Evolutionary conservation across 2,113 vertebrate genomes (phyloP), one percentile per base, ranked within the genome.

Genomic region (Herpailurus yagouaroundi): DNA sequence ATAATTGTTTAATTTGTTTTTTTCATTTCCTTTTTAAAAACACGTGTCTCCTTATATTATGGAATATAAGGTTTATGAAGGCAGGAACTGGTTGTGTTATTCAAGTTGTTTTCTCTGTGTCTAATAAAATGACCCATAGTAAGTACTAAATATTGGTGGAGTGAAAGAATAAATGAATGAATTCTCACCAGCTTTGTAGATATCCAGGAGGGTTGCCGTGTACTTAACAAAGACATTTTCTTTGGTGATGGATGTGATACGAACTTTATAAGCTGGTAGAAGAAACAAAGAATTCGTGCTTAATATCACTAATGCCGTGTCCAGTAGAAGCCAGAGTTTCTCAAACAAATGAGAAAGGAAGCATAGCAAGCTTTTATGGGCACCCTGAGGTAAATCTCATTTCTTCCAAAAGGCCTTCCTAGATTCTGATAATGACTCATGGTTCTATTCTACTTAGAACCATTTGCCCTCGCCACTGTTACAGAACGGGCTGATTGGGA

Each of bases 191-290:
- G 98, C 99, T 98, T 99, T 99, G 55, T 99, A 99, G 80, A 99
- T 90, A 66, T 99, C 98, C n/a, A 98, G 88, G 5, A 99, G 98
- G 41, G 52, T 93, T 84, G 99, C 99, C 25, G 97, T 98, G 97
- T 99, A 99, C 91, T 98, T 99, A 80, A 99, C 95, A 97, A 99
- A 99, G 98, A 98, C 98, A 68, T 99, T 99, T 80, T 99, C 99
- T 97, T 99, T 98, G 5, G 86, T 97, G 14, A 97, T 95, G 10
- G 99, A 99, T 38, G 90, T 97, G 89, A 99, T 98, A 4, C 21
- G 97, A 89, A 99, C 99, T 97, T 98, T 99, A 94, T 99, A 99
- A 89, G 98, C 99, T 99, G 98, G 80, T 89, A 6, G 94, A 48
- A 50, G 74, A 90, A 73, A 83, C 25, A 50, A 92, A 85, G 6